phyloP scores from a whole-genome alignment of 2,113 vertebrate genomes.

The Eublepharis macularius region DNA sequence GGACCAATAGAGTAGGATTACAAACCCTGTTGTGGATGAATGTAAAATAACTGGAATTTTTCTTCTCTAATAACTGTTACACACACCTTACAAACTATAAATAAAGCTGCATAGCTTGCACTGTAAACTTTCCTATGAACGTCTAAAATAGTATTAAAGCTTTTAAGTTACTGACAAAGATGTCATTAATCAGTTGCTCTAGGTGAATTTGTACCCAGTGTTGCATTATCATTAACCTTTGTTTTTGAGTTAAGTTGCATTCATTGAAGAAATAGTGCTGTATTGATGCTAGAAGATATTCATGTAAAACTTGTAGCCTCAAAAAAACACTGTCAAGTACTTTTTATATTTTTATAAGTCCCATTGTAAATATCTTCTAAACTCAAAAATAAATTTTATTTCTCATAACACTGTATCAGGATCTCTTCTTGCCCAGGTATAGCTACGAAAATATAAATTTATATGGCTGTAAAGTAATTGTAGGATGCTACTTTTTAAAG shows the following conservation, averaged over 20 bases:
- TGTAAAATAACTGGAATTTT: conserved; percentile 63
- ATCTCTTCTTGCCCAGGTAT: neutral
- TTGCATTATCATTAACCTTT: conserved; percentile 44
- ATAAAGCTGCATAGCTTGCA: conserved; percentile 51
- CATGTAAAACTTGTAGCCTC: conserved; percentile 75
- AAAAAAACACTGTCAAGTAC: conserved; percentile 76
- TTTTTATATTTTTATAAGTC: conserved; percentile 83
- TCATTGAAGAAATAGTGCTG: conserved; percentile 68
- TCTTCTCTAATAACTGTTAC: conserved; percentile 33
- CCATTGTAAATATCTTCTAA: conserved; percentile 79
- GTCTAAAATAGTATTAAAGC: conserved; percentile 34
- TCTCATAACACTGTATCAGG: conserved; percentile 44
- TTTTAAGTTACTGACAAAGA: conserved; percentile 55
- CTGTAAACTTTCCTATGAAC: conserved; percentile 50
- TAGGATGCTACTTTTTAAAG: too few species aligned
- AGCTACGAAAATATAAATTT: neutral
- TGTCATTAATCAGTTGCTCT: conserved; percentile 54
- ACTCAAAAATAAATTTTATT: conserved; percentile 84
- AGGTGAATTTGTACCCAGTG: conserved; percentile 54
- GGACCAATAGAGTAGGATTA: conserved; percentile 3
- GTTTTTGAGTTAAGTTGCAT: conserved; percentile 59
- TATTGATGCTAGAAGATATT: conserved; percentile 71
- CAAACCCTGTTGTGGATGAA: conserved; percentile 25
- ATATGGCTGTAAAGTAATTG: neutral
- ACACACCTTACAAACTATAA: conserved; percentile 54